Conservation (phyloP, 1,140 invertebrate genomes). For the Reticulitermes speratus region DNA sequence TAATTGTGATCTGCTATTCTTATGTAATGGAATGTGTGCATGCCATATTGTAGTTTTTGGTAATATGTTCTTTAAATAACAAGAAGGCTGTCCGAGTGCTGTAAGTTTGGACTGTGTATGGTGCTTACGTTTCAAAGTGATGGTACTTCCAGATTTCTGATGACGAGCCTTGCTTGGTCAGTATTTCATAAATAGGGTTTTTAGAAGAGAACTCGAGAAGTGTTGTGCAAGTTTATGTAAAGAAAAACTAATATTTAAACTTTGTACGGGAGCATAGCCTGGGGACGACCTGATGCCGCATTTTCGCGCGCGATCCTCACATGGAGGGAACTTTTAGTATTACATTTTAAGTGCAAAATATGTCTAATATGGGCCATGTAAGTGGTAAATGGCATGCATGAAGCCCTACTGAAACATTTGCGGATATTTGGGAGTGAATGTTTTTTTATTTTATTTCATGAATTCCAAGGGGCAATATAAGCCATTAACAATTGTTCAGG, state of each 20-base stretch:
- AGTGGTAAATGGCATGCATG: background rate
- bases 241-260: background rate
- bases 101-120: background rate
- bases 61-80: background rate
- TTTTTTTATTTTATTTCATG: background rate
- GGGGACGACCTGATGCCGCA: background rate
- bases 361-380: background rate
- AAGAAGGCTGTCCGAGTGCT: background rate
- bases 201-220: background rate
- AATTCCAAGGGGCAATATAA: background rate
- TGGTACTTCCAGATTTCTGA: background rate
- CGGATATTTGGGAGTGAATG: background rate
- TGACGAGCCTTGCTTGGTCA: background rate
- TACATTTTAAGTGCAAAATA: background rate
- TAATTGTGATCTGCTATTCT: background rate
- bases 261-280: background rate
- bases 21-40: background rate
- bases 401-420: background rate
- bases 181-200: background rate
- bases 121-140: background rate
- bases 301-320: constrained; percentile 12
- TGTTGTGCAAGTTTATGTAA: background rate
- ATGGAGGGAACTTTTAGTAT: background rate
- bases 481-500: background rate
- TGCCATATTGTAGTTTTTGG: background rate